A percentile compares a stretch with the other conserved stretches of the same genome.
phyloP scores from a whole-genome alignment of 2,113 vertebrate genomes.

The Oreochromis tanganicae region DNA sequence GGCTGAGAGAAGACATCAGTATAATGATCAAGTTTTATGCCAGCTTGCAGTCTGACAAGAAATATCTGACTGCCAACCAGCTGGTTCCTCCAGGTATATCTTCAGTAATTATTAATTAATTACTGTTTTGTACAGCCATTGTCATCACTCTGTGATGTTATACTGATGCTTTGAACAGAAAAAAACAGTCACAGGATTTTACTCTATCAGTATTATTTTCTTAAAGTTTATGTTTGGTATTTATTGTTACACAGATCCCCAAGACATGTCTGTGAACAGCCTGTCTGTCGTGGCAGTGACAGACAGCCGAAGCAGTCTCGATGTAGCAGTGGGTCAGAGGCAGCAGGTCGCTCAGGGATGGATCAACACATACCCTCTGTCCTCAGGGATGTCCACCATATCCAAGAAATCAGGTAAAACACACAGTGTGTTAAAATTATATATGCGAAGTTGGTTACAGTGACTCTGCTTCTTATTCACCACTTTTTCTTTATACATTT shows the following conservation, averaged over 20 bases:
- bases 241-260: slow-evolving; percentile 78
- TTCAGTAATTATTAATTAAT: neutral
- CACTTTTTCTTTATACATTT: slow-evolving; percentile 9
- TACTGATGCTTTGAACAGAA: neutral
- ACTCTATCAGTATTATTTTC: neutral
- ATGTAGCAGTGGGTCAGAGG: slow-evolving; percentile 86
- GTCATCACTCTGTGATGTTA: neutral
- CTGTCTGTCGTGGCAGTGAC: slow-evolving; percentile 71
- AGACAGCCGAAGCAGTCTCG: slow-evolving; percentile 84
- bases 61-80: slow-evolving; percentile 89
- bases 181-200: neutral
- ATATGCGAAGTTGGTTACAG: neutral
- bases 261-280: slow-evolving; percentile 81
- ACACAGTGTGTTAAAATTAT: neutral
- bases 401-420: slow-evolving; percentile 93
- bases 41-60: slow-evolving; percentile 94
- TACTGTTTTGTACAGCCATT: neutral
- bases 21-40: slow-evolving; percentile 96
- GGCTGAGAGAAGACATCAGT: slow-evolving; percentile 92
- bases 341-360: slow-evolving; percentile 91
- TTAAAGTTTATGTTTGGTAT: neutral
- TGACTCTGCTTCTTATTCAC: neutral
- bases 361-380: slow-evolving; percentile 96
- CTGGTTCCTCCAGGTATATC: slow-evolving; percentile 86
- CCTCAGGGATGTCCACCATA: slow-evolving; percentile 95